Evolutionary conservation across 2,797 vertebrate genomes (phyloP).

Genomic region (Enteromius fasciolatus): DNA sequence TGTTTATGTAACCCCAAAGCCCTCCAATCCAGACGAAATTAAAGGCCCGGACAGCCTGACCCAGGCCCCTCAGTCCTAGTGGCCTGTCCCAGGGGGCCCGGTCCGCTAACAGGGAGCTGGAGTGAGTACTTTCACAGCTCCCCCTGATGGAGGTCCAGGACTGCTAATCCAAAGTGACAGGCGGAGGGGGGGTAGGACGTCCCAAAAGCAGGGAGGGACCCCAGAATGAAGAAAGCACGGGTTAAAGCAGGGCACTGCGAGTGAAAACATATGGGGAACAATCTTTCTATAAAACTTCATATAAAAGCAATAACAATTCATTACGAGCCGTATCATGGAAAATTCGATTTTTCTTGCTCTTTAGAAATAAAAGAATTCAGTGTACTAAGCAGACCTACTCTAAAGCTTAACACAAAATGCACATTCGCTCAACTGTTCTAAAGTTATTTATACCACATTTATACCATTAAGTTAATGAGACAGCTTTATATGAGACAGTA

Average conservation of each 20-base stretch:
- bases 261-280: conserved; percentile 36
- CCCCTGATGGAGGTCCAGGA: conserved; percentile 65
- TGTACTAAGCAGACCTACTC: not conserved
- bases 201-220: conserved; percentile 63
- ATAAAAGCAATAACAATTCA: conserved; percentile 58
- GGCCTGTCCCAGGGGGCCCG: conserved; percentile 62
- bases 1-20: conserved; percentile 84
- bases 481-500: not conserved
- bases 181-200: conserved; percentile 71
- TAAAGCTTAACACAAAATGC: too few relatives aligned
- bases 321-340: conserved; percentile 19
- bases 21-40: conserved; percentile 79
- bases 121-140: conserved; percentile 78
- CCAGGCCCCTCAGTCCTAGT: conserved; percentile 64
- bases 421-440: not conserved
- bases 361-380: not conserved
- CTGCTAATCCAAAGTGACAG: conserved; percentile 79
- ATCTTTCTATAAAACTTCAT: conserved; percentile 24
- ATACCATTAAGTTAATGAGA: too few relatives aligned
- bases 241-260: conserved; percentile 63
- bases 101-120: conserved; percentile 56
- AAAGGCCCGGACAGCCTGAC: conserved; percentile 74
- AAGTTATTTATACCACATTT: too few relatives aligned
- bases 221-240: conserved; percentile 53
- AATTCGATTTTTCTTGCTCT: not conserved